phyloP scores from a whole-genome alignment of 2,113 vertebrate genomes.

The Marmota monax region DNA sequence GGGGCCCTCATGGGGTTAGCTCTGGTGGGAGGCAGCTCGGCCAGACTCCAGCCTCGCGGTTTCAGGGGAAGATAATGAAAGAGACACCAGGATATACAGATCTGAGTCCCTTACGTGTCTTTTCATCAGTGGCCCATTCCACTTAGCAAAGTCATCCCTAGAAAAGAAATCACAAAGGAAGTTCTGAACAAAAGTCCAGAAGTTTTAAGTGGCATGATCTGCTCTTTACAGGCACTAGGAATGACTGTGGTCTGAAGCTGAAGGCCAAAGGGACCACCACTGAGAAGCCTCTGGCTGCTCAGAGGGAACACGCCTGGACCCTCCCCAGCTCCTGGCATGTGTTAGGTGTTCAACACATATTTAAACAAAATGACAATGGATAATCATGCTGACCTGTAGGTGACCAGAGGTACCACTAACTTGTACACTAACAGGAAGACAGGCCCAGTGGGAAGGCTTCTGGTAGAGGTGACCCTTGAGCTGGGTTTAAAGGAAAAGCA shows the following conservation, averaged over 20 bases:
- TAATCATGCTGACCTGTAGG: not conserved
- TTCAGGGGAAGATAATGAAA: not conserved
- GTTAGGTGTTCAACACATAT: not conserved
- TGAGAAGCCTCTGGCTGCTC: not conserved
- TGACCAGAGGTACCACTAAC: not conserved
- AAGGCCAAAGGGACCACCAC: not conserved
- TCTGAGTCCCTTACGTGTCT: not conserved
- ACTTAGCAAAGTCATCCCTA: not conserved
- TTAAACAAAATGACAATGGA: not conserved
- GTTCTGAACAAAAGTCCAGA: not conserved
- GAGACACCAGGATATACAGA: not conserved
- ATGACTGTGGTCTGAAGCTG: not conserved
- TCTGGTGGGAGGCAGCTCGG: not conserved
- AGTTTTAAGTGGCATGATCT: not conserved
- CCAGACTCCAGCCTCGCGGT: not conserved
- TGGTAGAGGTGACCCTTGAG: not conserved
- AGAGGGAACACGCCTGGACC: not conserved
- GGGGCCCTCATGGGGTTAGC: not conserved
- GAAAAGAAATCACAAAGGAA: slow-evolving; percentile 20
- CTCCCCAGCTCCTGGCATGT: not conserved
- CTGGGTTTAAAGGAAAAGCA: not conserved
- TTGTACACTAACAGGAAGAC: not conserved
- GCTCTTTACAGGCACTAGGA: not conserved
- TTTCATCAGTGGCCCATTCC: not conserved
- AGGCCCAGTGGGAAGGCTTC: not conserved